Percentiles rank a stretch among this genome's conserved stretches.
Conservation (phyloP, 2,888 invertebrate genomes). For the Dyspetes luteomarginatus region DNA sequence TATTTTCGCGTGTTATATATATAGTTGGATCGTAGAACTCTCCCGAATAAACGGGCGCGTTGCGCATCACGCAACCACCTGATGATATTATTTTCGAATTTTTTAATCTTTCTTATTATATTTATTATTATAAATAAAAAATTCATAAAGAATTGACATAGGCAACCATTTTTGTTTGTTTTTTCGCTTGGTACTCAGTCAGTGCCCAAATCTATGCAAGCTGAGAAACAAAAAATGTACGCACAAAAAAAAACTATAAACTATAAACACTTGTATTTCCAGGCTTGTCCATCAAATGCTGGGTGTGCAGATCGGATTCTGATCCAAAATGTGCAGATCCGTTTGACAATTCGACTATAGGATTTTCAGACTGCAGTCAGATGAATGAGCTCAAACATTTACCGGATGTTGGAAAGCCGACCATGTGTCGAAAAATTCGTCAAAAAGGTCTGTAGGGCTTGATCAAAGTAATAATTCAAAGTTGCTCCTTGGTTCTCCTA, state of each 20-base stretch:
- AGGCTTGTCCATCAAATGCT: slow-evolving; percentile 92
- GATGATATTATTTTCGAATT: slow-evolving; percentile 12
- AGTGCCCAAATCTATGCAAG: too few species aligned
- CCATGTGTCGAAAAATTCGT: slow-evolving; percentile 95
- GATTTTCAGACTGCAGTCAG: slow-evolving; percentile 92
- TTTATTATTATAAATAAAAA: neutral
- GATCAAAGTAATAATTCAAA: neutral
- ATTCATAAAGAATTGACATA: too few species aligned
- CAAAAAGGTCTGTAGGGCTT: slow-evolving; percentile 89
- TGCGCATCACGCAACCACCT: slow-evolving; percentile 38
- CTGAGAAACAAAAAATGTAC: neutral
- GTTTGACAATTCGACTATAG: slow-evolving; percentile 94
- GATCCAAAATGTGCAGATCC: slow-evolving; percentile 97
- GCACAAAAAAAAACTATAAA: neutral
- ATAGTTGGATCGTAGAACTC: neutral
- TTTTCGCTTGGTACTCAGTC: too few species aligned
- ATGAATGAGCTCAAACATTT: slow-evolving; percentile 87
- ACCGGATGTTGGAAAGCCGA: slow-evolving; percentile 87
- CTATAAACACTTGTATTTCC: slow-evolving; percentile 71
- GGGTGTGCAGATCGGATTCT: slow-evolving; percentile 94
- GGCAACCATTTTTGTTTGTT: too few species aligned
- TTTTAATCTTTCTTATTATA: slow-evolving; percentile 4
- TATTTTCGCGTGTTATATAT: slow-evolving; percentile 40
- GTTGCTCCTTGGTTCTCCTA: neutral
- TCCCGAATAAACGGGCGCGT: slow-evolving; percentile 14